Base-by-base conservation (phyloP, 2,888 invertebrate genomes). In the Asteroscopus sphinx region DNA sequence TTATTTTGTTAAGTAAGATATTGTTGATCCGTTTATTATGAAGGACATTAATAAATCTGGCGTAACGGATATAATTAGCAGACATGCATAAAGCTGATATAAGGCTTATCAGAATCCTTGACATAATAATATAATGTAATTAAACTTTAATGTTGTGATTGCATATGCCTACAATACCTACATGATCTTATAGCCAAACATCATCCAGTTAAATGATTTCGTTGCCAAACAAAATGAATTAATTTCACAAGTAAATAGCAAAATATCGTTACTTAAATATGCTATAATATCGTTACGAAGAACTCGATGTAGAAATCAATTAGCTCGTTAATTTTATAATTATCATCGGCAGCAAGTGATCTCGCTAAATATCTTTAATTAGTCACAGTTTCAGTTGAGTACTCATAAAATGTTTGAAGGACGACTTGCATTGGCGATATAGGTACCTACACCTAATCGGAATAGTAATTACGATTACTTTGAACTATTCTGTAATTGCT, bases 301-400 rank as follows among this genome's bases (percentile, higher is more conserved):
- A 70, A 58, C 33, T 51, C 41, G 35, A 41, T 65, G 42, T 48
- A 51, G 59, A 58, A 71, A 77, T 59, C 41, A 49, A 67, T 61
- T 53, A 32, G 42, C n/a, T 53, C 36, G 53, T 48, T n/a, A 45
- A 64, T 66, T 68, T 59, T 71, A 41, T 59, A 68, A 74, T 64
- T 54, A 58, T 33, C 21, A 52, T 44, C 60, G 54, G 64, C 39
- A 5, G 40, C 55, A 52, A 64, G 37, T 67, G 66, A 75, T 75
- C 64, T 68, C 54, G 39, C 56, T 41, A 56, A 56, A 42, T 57
- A 57, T 71, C 44, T 42, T 45, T 57, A 68, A 73, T 73, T 73
- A 53, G 60, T 42, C 37, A 58, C 71, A 63, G 71, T 46, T 60
- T 57, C 61, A 61, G 56, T 59, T 42, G 54, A 68, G 44, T 67